Evolutionary conservation across 2,797 vertebrate species (phyloP).

Genomic region (Serranus cabrilla): DNA sequence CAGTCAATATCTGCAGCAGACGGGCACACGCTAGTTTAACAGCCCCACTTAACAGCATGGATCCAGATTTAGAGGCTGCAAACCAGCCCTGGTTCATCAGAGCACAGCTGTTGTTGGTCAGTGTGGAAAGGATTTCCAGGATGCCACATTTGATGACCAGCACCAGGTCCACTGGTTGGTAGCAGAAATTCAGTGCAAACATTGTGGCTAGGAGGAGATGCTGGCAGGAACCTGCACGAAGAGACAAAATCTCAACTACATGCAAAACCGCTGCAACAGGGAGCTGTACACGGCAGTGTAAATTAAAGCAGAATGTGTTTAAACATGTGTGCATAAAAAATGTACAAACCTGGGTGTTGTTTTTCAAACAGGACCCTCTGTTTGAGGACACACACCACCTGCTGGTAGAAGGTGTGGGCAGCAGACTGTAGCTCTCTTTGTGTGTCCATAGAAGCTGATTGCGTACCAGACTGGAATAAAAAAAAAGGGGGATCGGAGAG

Average conservation of each 20-base stretch:
- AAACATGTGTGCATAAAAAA: background rate
- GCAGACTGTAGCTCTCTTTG: conserved; percentile 84
- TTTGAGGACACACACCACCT: conserved; percentile 85
- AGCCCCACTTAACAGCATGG: conserved; percentile 80
- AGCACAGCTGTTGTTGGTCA: conserved; percentile 87
- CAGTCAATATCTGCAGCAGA: conserved; percentile 88
- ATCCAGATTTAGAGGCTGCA: conserved; percentile 81
- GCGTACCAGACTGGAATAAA: conserved; percentile 81
- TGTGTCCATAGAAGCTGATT: conserved; percentile 79
- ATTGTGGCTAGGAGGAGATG: conserved; percentile 88
- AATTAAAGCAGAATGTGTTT: background rate
- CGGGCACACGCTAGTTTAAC: conserved; percentile 85
- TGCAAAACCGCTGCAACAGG: background rate
- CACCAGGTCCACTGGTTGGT: conserved; percentile 87
- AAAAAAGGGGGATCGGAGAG: conserved; percentile 2
- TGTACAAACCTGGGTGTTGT: conserved; percentile 80
- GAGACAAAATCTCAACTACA: conserved; percentile 8
- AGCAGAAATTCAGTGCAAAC: conserved; percentile 87
- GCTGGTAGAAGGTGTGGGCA: conserved; percentile 87
- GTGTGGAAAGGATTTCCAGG: conserved; percentile 85
- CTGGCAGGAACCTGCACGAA: conserved; percentile 82
- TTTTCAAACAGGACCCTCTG: conserved; percentile 81
- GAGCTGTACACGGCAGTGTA: no score
- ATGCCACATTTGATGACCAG: conserved; percentile 85
- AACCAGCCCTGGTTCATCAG: conserved; percentile 88